These are phyloP conservation scores for Microplitis demolitor DNA, from an alignment of 1,140 invertebrate species.

Conservation along the genomic window DNA sequence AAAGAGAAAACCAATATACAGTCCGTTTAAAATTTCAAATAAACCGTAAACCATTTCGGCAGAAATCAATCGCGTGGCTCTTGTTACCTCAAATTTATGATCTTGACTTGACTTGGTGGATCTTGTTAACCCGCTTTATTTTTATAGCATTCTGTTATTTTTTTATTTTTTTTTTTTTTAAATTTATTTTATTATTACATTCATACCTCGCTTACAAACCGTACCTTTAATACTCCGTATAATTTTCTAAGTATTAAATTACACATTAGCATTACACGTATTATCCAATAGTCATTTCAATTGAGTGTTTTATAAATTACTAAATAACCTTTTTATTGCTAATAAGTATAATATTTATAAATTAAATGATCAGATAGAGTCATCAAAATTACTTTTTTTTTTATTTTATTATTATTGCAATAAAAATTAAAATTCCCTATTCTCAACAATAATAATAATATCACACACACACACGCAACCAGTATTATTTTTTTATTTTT, in stretches of 20 bases:
- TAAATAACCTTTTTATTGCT: conserved; percentile 1
- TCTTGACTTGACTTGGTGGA: background rate
- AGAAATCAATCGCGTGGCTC: conserved; percentile 10
- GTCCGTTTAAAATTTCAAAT: background rate
- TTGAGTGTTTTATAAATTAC: no score
- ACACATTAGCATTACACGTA: no score
- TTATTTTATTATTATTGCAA: background rate
- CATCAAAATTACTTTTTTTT: background rate
- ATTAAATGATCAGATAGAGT: no score
- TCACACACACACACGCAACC: no score
- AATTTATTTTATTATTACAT: background rate
- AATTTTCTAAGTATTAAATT: no score
- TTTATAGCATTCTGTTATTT: background rate
- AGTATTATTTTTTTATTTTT: background rate
- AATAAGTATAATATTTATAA: no score
- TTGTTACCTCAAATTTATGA: conserved; percentile 21
- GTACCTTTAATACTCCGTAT: no score
- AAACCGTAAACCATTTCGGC: background rate
- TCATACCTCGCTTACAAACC: background rate
- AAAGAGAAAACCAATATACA: background rate
- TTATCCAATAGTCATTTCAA: no score
- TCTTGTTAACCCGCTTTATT: background rate
- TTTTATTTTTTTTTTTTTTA: background rate
- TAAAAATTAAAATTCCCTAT: background rate
- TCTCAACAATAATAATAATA: no score